Conservation (phyloP, 1,140 invertebrate genomes). For the Steinernema feltiae region DNA sequence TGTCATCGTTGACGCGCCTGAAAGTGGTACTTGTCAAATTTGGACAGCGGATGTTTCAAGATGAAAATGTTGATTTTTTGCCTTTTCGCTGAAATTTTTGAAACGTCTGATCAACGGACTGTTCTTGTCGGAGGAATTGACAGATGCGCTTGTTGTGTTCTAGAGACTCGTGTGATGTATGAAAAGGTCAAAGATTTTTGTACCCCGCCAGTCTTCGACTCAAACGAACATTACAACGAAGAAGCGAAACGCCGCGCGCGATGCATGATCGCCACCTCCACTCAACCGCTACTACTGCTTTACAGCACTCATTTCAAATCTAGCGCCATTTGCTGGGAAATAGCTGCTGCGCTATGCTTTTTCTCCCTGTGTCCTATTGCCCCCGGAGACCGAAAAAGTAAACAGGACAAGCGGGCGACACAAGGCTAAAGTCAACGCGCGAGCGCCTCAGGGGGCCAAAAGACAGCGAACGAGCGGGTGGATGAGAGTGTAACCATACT, state of each 20-base stretch:
- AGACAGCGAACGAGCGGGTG: too few relatives aligned
- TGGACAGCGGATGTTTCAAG: too few relatives aligned
- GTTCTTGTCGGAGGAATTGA: neutral
- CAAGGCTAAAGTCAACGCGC: neutral
- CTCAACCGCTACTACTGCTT: neutral
- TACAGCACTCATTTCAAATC: too few relatives aligned
- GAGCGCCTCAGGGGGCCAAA: neutral
- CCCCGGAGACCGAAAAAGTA: neutral
- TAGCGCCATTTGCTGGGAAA: neutral
- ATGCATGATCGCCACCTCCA: constrained; percentile 11
- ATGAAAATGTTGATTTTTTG: too few relatives aligned
- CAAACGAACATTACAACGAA: neutral
- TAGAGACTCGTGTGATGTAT: neutral
- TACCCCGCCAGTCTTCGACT: neutral
- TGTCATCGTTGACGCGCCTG: neutral
- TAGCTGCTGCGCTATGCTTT: neutral
- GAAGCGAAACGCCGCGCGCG: neutral
- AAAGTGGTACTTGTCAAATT: neutral
- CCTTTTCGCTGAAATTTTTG: too few relatives aligned
- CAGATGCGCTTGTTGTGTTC: neutral
- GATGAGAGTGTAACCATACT: too few relatives aligned
- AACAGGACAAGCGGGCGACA: neutral
- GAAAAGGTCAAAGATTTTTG: constrained; percentile 12
- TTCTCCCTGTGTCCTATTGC: neutral
- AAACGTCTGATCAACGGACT: too few relatives aligned